Evolutionary conservation across 2,888 invertebrate genomes (phyloP).

Genomic region (Pristionchus japonicus): DNA sequence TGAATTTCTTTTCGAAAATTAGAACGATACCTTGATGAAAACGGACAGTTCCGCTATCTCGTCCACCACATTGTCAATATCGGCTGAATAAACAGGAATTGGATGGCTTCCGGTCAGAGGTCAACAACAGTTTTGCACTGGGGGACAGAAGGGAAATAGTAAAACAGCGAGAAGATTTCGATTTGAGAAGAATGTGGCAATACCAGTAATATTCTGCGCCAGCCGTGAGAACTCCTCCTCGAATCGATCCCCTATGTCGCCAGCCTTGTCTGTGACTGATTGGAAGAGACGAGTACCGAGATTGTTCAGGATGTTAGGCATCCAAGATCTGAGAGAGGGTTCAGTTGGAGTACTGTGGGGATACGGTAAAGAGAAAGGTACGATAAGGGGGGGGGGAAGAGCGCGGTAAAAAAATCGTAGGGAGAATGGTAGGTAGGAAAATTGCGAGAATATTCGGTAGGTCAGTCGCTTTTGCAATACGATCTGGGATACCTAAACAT

Average conservation of each 20-base stretch:
- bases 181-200: too few species aligned
- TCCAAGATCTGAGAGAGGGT: conserved; percentile 30
- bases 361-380: too few species aligned
- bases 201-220: conserved; percentile 62
- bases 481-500: too few species aligned
- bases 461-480: too few species aligned
- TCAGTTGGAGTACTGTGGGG: too few species aligned
- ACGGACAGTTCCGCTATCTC: conserved; percentile 60
- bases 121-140: not conserved
- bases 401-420: too few species aligned
- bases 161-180: not conserved
- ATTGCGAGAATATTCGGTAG: too few species aligned
- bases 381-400: too few species aligned
- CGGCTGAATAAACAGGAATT: conserved; percentile 52
- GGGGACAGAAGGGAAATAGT: not conserved
- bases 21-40: conserved; percentile 57
- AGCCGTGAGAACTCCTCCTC: conserved; percentile 61
- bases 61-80: conserved; percentile 59
- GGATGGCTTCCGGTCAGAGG: not conserved
- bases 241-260: conserved; percentile 64
- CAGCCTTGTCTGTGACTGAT: conserved; percentile 64
- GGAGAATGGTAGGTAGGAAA: too few species aligned
- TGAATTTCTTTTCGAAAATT: not conserved
- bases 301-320: conserved; percentile 60
- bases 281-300: conserved; percentile 60